Base-by-base conservation (phyloP, 2,888 invertebrate genomes). In the Oligia strigilis region DNA sequence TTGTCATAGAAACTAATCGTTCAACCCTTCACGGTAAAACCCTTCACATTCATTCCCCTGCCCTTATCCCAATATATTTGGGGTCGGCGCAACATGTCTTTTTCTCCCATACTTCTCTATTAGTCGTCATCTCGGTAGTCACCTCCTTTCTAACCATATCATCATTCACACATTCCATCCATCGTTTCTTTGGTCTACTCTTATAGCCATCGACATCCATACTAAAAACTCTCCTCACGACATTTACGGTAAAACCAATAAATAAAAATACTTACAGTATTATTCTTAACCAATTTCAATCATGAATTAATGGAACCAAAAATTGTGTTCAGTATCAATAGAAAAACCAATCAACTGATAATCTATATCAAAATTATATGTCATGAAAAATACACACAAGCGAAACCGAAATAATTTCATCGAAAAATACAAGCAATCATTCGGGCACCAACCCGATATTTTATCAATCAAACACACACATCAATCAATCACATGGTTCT, bases 401-500 rank as follows among this genome's bases (percentile, higher is more conserved):
- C 4, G 55, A 55, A 64, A 46, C 17, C 19, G 13, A 72, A 77
- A 72, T 64, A 52, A 75, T 64, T 60, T 52, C 43, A 40, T 36
- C 40, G 46, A 79, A 81, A 81, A 81, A 78, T 78, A 69, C 74
- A 64, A 77, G 43, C 60, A 79, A 75, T 85, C 84, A 81, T 89
- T 75, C 72, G 36, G 13, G 29, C 14, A 55, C 36, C 70, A 71
- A 81, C 62, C 70, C 76, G 19, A 80, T 82, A 80, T 86, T 86
- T 82, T 83, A 84, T 86, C 80, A 86, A 89, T 87, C 81, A 87
- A 81, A 77, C 67, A 81, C n/a, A n/a, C n/a, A n/a, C n/a, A n/a
- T n/a, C n/a, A n/a, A n/a, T n/a, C n/a, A 77, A 87, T 87, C 69
- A 81, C 69, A 70, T 55, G 75, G 70, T 72, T 62, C 65, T 73